Percentiles rank a stretch among this genome's conserved stretches.
phyloP scores from a whole-genome alignment of 2,797 vertebrate genomes.

The Megaceryle alcyon region DNA sequence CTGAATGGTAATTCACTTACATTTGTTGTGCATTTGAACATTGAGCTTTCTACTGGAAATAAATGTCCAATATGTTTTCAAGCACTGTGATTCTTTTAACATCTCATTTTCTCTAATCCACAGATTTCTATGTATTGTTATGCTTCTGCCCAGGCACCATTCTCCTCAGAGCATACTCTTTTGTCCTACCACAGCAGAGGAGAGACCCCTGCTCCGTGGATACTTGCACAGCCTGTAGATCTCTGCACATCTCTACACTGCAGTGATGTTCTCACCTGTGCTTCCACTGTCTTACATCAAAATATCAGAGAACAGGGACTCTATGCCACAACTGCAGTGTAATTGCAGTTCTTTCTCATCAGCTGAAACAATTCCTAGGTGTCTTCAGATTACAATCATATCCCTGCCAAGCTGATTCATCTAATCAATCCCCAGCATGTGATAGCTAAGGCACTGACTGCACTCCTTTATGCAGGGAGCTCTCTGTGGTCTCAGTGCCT shows the following conservation, averaged over 20 bases:
- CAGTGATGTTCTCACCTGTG: not conserved
- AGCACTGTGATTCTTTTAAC: not conserved
- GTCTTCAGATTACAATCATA: not conserved
- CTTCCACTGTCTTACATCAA: not conserved
- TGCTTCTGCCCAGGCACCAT: not conserved
- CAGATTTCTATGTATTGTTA: not conserved
- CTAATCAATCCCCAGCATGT: not conserved
- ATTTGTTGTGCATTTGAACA: not conserved
- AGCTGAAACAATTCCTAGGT: not conserved
- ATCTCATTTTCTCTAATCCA: not conserved
- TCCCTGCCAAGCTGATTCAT: not conserved
- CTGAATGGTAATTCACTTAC: not conserved
- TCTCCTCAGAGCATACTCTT: not conserved
- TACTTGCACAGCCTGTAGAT: not conserved
- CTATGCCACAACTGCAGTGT: accelerated
- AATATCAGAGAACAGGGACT: not conserved
- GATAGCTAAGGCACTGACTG: not conserved
- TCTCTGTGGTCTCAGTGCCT: not conserved
- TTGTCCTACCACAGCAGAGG: not conserved
- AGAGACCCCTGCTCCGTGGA: not conserved
- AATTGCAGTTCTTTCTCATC: not conserved
- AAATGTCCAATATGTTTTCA: not conserved
- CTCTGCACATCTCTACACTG: not conserved
- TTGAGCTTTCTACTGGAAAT: not conserved
- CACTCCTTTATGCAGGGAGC: not conserved